Evolutionary conservation across 2,797 vertebrate species (phyloP), one percentile per base, ranked within the genome.

Genomic region (Etheostoma nigrum): DNA sequence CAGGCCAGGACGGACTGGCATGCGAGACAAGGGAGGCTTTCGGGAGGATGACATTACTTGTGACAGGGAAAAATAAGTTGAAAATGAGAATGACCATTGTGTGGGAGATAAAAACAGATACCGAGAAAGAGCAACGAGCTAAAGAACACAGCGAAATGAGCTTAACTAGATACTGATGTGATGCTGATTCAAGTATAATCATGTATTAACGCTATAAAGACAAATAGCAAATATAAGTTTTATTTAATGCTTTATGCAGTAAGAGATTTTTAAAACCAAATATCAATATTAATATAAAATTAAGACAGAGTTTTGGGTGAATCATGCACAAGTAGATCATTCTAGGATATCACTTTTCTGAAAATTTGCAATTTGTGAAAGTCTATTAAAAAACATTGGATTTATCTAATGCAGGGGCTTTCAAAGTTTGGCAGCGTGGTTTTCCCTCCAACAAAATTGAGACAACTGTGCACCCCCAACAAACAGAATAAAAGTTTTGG

Each of bases 61-160:
- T 62, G 71, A 82, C 66, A 19, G 66, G 48, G 33, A 21, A 54
- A 70, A 76, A 67, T 52, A 67, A 42, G 76, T 21, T 45, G 51
- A 57, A 76, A 81, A 74, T 53, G 47, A 82, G 55, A 78, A 76
- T 58, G 71, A 53, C 65, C 61, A 55, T 58, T 49, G 19, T 40
- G 64, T 4, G 2, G n/a, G 61, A 72, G 53, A 73, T 19, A 48
- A 54, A 40, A 52, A 25, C 19, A 67, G 15, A 67, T 16, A 16
- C 5, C 0, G 14, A 59, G 77, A 45, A 33, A 57, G 25, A 25
- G 21, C 5, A 33, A 25, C 3, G 47, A 58, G 48, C 68, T 40
- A 16, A 60, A 51, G 25, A 55, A 49, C 12, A 6, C 3, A 1
- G 14, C 59, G 2, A 44, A 74, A 69, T 11, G 0, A 10, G 16